Evolutionary conservation across 1,140 invertebrate species (phyloP).

Genomic region (Galleria mellonella): DNA sequence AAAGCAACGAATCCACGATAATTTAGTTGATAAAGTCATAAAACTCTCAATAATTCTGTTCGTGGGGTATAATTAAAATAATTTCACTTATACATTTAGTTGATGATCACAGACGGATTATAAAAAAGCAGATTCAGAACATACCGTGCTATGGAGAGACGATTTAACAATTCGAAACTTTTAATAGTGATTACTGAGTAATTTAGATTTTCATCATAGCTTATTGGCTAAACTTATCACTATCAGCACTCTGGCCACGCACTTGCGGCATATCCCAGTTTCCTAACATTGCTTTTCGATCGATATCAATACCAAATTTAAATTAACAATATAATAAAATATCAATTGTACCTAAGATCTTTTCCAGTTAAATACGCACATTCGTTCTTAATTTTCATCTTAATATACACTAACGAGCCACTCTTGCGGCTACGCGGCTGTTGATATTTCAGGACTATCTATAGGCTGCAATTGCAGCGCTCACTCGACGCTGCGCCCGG

Average conservation of each 20-base stretch:
- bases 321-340: constrained; percentile 73
- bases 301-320: constrained; percentile 71
- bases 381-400: constrained; percentile 56
- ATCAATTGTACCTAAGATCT: constrained; percentile 74
- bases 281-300: constrained; percentile 67
- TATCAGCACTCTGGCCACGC: constrained; percentile 57
- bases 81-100: constrained; percentile 63
- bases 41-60: constrained; percentile 45
- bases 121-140: constrained; percentile 70
- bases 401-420: constrained; percentile 47
- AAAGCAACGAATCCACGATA: constrained; percentile 58
- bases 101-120: constrained; percentile 73
- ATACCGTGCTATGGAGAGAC: constrained; percentile 69
- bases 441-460: constrained; percentile 21
- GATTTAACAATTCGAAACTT: constrained; percentile 66
- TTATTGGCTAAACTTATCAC: constrained; percentile 65
- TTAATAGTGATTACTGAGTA: constrained; percentile 70
- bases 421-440: constrained; percentile 19
- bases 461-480: not conserved
- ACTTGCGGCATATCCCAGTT: constrained; percentile 34
- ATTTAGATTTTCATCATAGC: constrained; percentile 69
- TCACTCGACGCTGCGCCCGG: constrained; percentile 14
- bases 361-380: constrained; percentile 67
- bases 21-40: constrained; percentile 41
- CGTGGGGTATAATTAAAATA: constrained; percentile 56